Evolutionary conservation across 2,888 invertebrate species (phyloP).

Genomic region (Mimumesa dahlbomi): DNA sequence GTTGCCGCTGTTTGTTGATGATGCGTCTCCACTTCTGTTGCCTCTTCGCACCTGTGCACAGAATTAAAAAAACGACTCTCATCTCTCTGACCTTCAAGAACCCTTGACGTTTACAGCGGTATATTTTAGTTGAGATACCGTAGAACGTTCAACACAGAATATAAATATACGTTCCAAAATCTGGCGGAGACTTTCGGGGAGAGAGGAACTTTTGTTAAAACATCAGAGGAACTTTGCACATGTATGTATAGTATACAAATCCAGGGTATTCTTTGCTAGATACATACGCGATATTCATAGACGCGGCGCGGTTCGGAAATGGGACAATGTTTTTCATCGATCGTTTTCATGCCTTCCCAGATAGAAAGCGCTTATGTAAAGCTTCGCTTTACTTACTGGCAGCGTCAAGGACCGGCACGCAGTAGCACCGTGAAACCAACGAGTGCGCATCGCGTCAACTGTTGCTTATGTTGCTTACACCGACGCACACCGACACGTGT

Average conservation of each 20-base stretch:
- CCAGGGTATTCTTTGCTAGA: too few species aligned
- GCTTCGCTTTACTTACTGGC: conserved; percentile 24
- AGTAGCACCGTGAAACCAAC: conserved; percentile 8
- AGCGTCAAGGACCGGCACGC: conserved; percentile 53
- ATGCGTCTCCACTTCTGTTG: conserved; percentile 77
- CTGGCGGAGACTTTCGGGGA: too few species aligned
- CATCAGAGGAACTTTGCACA: too few species aligned
- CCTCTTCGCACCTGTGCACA: conserved; percentile 75
- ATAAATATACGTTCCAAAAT: too few species aligned
- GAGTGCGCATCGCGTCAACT: conserved; percentile 10
- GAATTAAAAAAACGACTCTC: not conserved
- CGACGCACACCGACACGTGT: not conserved
- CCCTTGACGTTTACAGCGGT: not conserved
- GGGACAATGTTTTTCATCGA: conserved; percentile 13
- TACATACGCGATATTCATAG: too few species aligned
- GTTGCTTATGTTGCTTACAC: not conserved
- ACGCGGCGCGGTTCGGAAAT: not conserved
- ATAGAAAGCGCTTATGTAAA: conserved; percentile 56
- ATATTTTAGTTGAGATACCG: too few species aligned
- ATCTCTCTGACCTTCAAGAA: not conserved
- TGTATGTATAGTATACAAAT: too few species aligned
- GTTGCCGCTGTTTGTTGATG: conserved; percentile 76
- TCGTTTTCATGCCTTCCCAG: conserved; percentile 37
- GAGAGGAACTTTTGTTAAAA: too few species aligned
- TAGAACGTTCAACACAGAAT: too few species aligned